phyloP scores from a whole-genome alignment of 2,113 vertebrate genomes.

The Nibea coibor region DNA sequence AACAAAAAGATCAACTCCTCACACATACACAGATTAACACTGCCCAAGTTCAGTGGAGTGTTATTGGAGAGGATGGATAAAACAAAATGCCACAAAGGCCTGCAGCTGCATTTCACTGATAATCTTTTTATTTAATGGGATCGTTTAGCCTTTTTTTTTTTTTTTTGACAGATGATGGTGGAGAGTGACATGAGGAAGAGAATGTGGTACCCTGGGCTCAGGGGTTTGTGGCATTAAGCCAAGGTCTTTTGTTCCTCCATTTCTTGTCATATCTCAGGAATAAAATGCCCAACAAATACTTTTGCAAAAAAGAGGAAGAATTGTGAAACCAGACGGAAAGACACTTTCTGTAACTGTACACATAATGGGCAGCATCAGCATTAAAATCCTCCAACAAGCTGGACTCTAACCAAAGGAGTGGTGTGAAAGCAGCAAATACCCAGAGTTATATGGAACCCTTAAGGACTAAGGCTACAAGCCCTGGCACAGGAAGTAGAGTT shows the following conservation, averaged over 20 bases:
- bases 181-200: not conserved
- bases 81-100: not conserved
- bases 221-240: not conserved
- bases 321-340: not conserved
- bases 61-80: not conserved
- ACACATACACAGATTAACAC: constrained; percentile 19
- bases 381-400: not conserved
- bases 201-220: not conserved
- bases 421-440: constrained; percentile 24
- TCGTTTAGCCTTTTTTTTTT: not conserved
- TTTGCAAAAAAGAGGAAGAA: not conserved
- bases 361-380: not conserved
- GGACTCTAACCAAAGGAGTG: not conserved
- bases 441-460: not conserved
- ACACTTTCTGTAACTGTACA: not conserved
- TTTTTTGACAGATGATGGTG: not conserved
- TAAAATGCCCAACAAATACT: not conserved
- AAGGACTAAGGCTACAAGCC: constrained; percentile 9
- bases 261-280: not conserved
- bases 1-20: constrained; percentile 76
- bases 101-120: not conserved
- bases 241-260: not conserved
- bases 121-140: not conserved
- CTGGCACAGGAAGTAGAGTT: constrained; percentile 18
- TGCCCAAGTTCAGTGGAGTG: not conserved